These are phyloP conservation scores for Sciurus vulgaris DNA, from an alignment of 2,797 vertebrate genomes.

Conservation along the genomic window DNA sequence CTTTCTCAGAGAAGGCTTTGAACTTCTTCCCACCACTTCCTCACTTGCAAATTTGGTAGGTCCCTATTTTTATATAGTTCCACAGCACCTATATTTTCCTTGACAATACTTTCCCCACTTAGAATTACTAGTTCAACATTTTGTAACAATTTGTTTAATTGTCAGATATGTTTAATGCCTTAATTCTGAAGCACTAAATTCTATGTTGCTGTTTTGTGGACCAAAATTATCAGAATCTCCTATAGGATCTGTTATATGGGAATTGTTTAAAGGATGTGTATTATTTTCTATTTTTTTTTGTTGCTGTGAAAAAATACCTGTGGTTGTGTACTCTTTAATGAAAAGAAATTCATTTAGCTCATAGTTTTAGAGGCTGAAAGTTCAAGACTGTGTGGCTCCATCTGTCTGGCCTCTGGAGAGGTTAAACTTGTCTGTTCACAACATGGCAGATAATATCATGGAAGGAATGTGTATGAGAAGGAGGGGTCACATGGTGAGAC, in stretches of 20 bases:
- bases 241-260: background rate
- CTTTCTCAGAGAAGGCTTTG: background rate
- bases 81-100: background rate
- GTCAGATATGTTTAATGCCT: background rate
- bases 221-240: background rate
- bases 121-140: constrained; percentile 2
- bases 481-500: background rate
- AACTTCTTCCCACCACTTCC: background rate
- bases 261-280: background rate
- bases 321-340: background rate
- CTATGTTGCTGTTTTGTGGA: background rate
- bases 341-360: background rate
- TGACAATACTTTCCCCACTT: background rate
- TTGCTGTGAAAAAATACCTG: background rate
- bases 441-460: background rate
- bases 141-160: constrained; percentile 13
- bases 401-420: no score
- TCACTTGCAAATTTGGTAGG: background rate
- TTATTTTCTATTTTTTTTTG: background rate
- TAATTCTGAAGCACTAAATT: background rate
- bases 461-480: background rate
- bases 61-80: background rate
- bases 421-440: background rate
- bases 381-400: background rate
- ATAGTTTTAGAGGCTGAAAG: background rate